Evolutionary conservation across 2,113 vertebrate genomes (phyloP), one percentile per base, ranked within the genome.

Genomic region (Talpa occidentalis): DNA sequence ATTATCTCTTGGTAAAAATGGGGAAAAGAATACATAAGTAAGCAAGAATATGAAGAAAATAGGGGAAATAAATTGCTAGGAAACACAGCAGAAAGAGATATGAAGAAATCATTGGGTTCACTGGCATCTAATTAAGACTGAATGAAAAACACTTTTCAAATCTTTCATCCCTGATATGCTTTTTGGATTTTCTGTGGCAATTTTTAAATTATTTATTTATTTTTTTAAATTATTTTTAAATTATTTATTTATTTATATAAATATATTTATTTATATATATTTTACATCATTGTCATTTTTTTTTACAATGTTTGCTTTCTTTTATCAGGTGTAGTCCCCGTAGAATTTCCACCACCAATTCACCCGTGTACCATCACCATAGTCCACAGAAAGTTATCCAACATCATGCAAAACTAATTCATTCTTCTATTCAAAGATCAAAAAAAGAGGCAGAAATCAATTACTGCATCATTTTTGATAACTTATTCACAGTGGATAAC

Each of bases 341-440:
- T n/a, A n/a, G n/a, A n/a, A n/a, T n/a, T n/a, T n/a, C n/a, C n/a
- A n/a, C n/a, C n/a, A n/a, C n/a, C n/a, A n/a, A n/a, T n/a, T n/a
- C n/a, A n/a, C n/a, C n/a, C n/a, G n/a, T n/a, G n/a, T n/a, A n/a
- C n/a, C n/a, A n/a, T n/a, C n/a, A n/a, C n/a, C n/a, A n/a, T n/a
- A n/a, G n/a, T n/a, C n/a, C n/a, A 19, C 24, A 35, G 78, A 74
- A 89, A 93, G 21, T 67, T 52, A 90, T 5, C 10, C 83, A 64
- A 22, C n/a, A 62, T 60, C 37, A 89, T 40, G 35, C 24, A 92
- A 93, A 86, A 86, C 12, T 44, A 72, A 73, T 64, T 62, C 62
- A 92, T 60, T 89, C 73, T 92, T 87, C 66, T 35, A 19, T 59
- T 92, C 76, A 42, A 72, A 90, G 42, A 77, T 77, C 54, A 92